These are phyloP conservation scores for Dryococelus australis DNA, from an alignment of 2,888 invertebrate species.

Conservation along the genomic window DNA sequence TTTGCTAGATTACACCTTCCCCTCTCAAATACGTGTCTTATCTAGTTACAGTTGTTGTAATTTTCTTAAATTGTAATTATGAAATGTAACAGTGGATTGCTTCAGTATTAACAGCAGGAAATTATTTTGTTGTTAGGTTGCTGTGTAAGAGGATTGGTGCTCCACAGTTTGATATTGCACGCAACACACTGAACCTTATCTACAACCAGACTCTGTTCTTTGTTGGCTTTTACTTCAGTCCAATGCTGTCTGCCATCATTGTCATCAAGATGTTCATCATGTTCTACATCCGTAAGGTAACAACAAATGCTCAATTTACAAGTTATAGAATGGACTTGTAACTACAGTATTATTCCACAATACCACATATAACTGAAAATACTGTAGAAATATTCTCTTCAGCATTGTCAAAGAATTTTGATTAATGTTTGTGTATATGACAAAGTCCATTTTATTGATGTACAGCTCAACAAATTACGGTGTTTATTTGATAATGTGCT, in stretches of 20 bases:
- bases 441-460: too few species aligned
- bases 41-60: too few species aligned
- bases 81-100: too few species aligned
- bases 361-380: neutral
- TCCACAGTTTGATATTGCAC: slow-evolving; percentile 78
- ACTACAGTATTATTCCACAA: neutral
- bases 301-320: slow-evolving; percentile 33
- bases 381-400: neutral
- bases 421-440: too few species aligned
- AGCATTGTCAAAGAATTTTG: neutral
- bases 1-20: too few species aligned
- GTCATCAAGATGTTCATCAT: slow-evolving; percentile 73
- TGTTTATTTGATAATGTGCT: too few species aligned
- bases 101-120: too few species aligned
- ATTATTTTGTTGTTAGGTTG: slow-evolving; percentile 38
- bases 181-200: slow-evolving; percentile 77
- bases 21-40: too few species aligned
- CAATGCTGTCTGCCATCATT: slow-evolving; percentile 70
- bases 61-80: too few species aligned
- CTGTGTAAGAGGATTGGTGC: slow-evolving; percentile 55
- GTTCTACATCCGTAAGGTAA: slow-evolving; percentile 73
- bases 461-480: too few species aligned
- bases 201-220: slow-evolving; percentile 83
- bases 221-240: slow-evolving; percentile 78
- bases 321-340: neutral